phyloP scores from a whole-genome alignment of 2,113 vertebrate species.

The Cygnus atratus region DNA sequence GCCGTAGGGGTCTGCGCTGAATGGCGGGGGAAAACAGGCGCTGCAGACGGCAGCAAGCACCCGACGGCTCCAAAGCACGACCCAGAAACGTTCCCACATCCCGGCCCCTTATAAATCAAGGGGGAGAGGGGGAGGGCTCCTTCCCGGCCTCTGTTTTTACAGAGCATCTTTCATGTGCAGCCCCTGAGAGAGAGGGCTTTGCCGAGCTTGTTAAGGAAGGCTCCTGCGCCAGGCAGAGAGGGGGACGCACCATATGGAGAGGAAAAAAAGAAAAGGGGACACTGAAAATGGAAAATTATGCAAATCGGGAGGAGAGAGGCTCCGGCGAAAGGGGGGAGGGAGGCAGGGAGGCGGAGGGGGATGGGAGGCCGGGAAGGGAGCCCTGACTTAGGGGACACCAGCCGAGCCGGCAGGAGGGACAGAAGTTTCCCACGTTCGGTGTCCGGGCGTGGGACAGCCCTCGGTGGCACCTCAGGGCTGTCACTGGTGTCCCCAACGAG shows the following conservation, averaged over 20 bases:
- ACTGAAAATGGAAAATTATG: constrained; percentile 74
- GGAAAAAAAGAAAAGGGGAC: constrained; percentile 69
- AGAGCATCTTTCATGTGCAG: constrained; percentile 67
- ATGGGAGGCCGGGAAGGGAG: constrained; percentile 57
- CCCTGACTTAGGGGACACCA: constrained; percentile 21
- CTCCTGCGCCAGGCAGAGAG: constrained; percentile 66
- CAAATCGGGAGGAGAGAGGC: constrained; percentile 62
- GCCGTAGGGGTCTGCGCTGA: constrained; percentile 51
- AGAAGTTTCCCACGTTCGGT: not conserved
- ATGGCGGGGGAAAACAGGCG: constrained; percentile 37
- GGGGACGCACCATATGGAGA: constrained; percentile 67
- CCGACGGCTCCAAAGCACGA: constrained; percentile 17
- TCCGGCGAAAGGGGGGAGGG: constrained; percentile 41
- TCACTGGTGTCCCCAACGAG: not conserved
- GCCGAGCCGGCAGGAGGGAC: not conserved
- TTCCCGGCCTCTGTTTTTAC: constrained; percentile 57
- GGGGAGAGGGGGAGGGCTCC: not conserved
- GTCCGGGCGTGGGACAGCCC: not conserved
- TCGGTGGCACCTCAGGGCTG: not conserved
- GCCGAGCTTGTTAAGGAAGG: constrained; percentile 63
- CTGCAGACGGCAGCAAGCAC: not conserved
- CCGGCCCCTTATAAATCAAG: constrained; percentile 66
- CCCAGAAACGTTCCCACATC: constrained; percentile 66
- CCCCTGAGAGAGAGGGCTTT: constrained; percentile 61
- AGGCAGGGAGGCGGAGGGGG: constrained; percentile 28